phyloP scores from a whole-genome alignment of 2,113 vertebrate species.

The Talpa occidentalis region DNA sequence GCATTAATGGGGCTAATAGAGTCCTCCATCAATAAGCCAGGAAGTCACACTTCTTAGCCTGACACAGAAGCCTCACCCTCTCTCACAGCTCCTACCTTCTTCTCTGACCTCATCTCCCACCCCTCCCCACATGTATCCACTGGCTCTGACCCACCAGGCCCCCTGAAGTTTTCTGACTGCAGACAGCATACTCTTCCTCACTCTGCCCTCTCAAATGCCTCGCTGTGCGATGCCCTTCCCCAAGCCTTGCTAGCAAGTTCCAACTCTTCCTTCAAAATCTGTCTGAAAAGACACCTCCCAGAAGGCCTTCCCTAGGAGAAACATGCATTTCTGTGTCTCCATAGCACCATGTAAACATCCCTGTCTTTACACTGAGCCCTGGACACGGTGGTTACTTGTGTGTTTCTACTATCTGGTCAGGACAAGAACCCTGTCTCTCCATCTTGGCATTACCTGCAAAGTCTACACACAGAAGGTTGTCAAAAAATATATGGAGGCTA shows the following conservation, averaged over 20 bases:
- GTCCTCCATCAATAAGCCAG: neutral
- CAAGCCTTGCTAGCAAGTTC: neutral
- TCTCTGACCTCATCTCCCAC: neutral
- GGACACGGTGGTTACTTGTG: neutral
- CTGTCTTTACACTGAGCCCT: neutral
- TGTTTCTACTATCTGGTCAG: neutral
- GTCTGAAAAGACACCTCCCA: neutral
- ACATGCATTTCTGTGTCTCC: neutral
- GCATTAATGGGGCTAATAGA: neutral
- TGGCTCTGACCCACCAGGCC: neutral
- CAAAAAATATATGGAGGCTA: neutral
- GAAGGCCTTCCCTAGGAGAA: neutral
- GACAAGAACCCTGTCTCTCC: neutral
- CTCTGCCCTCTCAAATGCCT: neutral
- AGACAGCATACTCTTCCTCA: neutral
- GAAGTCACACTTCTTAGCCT: neutral
- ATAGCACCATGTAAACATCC: neutral
- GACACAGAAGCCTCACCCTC: neutral
- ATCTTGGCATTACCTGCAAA: neutral
- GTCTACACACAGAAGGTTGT: neutral
- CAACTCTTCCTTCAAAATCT: neutral
- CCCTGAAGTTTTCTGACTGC: neutral
- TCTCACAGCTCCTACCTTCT: neutral
- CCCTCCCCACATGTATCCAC: neutral
- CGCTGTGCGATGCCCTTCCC: neutral